Conservation (phyloP, 2,113 vertebrate species). For the Xenopus borealis region DNA sequence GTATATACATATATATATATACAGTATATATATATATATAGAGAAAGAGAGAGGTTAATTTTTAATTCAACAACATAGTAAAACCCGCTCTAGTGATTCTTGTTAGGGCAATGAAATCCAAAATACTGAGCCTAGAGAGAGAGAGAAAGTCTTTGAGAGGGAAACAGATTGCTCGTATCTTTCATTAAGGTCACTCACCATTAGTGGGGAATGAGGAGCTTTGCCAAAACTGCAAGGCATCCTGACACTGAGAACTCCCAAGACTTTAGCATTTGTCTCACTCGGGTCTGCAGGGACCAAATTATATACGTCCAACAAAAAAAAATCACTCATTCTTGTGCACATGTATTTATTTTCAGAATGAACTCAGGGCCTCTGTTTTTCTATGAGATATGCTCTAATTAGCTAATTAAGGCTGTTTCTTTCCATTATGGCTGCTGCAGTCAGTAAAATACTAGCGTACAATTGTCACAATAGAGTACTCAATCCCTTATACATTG, state of each 20-base stretch:
- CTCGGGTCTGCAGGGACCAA: not conserved
- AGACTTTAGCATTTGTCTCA: not conserved
- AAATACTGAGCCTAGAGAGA: not conserved
- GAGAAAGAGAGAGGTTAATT: not conserved
- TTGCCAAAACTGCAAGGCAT: constrained; percentile 16
- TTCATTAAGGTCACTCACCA: constrained; percentile 6
- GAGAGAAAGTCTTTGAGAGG: not conserved
- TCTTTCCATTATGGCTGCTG: too few relatives aligned
- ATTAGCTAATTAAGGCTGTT: too few relatives aligned
- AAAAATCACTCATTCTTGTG: too few relatives aligned
- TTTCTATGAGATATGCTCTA: too few relatives aligned
- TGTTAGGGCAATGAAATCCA: not conserved
- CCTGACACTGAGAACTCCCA: constrained; percentile 10
- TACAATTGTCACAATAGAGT: too few relatives aligned
- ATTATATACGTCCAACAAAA: too few relatives aligned
- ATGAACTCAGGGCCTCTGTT: too few relatives aligned
- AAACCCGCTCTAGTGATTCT: not conserved
- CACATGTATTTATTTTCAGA: too few relatives aligned
- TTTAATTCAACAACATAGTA: not conserved
- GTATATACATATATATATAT: too few relatives aligned
- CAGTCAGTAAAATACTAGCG: too few relatives aligned
- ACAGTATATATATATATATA: too few relatives aligned
- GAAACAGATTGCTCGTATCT: constrained; percentile 21
- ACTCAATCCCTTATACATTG: too few relatives aligned
- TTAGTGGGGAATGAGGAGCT: not conserved